Conservation (phyloP, 1,140 invertebrate species). For the Argopecten irradians region DNA sequence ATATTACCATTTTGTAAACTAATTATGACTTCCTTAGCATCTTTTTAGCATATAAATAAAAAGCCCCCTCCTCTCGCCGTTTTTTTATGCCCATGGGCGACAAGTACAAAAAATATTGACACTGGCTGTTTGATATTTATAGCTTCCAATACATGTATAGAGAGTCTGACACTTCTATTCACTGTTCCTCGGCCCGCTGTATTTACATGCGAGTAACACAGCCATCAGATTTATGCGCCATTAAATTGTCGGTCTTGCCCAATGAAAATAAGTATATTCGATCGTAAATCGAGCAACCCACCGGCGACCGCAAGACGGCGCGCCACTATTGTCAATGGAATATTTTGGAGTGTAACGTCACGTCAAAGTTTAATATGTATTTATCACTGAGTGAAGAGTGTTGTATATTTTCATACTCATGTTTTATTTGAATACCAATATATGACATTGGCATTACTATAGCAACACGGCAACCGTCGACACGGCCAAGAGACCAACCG, state of each 20-base stretch:
- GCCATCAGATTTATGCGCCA: background rate
- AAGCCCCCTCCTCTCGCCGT: background rate
- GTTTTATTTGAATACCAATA: constrained; percentile 44
- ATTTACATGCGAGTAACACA: background rate
- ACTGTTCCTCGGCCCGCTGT: background rate
- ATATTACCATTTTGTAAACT: background rate
- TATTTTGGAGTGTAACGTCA: background rate
- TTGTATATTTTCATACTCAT: constrained; percentile 3
- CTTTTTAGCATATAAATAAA: background rate
- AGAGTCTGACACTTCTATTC: background rate
- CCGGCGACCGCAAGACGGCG: background rate
- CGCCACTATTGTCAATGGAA: background rate
- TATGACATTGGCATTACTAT: constrained; percentile 32
- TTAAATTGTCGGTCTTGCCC: background rate
- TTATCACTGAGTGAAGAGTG: constrained; percentile 7
- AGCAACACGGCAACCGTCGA: background rate
- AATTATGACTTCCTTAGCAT: background rate
- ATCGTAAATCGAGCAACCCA: background rate
- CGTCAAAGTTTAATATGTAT: constrained; percentile 18
- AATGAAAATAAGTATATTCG: constrained; percentile 8
- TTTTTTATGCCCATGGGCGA: background rate
- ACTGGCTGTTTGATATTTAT: background rate
- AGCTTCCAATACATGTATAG: background rate
- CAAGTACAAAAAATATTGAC: background rate
- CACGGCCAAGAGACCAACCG: constrained; percentile 30